Evolutionary conservation across 2,888 invertebrate genomes (phyloP).

Genomic region (Oscheius sp.): DNA sequence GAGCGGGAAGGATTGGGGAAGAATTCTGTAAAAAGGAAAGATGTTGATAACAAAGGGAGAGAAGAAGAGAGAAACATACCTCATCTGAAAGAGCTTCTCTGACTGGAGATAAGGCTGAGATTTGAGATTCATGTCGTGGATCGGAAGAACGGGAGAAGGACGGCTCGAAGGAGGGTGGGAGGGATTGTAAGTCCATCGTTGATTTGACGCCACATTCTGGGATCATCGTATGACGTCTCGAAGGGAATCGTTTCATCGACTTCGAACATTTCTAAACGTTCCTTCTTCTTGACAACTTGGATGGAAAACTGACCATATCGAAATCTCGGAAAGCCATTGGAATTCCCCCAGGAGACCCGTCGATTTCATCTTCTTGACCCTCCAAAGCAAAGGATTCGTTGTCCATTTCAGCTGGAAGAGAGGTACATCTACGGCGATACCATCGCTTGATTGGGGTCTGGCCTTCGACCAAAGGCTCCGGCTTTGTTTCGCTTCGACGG

Average conservation of each 20-base stretch:
- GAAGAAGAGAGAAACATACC: background rate
- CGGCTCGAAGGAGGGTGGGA: background rate
- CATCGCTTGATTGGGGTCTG: constrained; percentile 1
- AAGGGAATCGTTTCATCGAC: constrained; percentile 40
- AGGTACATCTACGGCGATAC: constrained; percentile 37
- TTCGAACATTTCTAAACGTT: constrained; percentile 35
- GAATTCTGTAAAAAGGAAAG: background rate
- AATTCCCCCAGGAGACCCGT: constrained; percentile 34
- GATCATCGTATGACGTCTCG: constrained; percentile 38
- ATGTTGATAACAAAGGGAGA: background rate
- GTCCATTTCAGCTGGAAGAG: constrained; percentile 38
- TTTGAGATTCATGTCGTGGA: background rate
- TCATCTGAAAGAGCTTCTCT: constrained; percentile 2
- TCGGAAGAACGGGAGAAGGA: too few species aligned
- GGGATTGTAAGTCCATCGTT: constrained; percentile 14
- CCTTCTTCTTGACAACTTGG: background rate
- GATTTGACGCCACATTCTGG: constrained; percentile 28
- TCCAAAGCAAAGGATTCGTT: background rate
- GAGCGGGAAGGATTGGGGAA: background rate
- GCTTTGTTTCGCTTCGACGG: constrained; percentile 36
- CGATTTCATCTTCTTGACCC: constrained; percentile 13
- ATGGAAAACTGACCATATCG: constrained; percentile 27
- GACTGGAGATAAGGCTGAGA: background rate
- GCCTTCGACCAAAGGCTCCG: constrained; percentile 16
- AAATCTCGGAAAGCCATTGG: constrained; percentile 42